A percentile compares a stretch with the other conserved stretches of the same genome.
Conservation (phyloP, 2,797 vertebrate genomes). For the Alauda arvensis region DNA sequence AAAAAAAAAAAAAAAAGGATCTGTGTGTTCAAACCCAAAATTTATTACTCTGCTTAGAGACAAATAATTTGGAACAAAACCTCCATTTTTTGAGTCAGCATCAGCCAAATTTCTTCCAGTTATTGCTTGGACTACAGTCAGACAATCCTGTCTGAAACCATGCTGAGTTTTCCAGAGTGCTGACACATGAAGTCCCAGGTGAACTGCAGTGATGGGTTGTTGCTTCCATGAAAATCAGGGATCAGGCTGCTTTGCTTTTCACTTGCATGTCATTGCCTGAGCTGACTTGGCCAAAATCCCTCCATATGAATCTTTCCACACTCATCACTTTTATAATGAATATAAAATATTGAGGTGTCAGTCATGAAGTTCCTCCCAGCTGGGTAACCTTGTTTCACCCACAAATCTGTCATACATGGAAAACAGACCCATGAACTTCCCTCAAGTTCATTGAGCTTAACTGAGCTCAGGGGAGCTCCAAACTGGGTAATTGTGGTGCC, state of each 20-base stretch:
- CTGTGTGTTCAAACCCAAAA: neutral
- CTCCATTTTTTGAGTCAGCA: neutral
- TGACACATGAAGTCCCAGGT: neutral
- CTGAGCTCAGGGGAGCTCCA: neutral
- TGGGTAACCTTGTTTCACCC: rapidly evolving
- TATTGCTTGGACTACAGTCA: neutral
- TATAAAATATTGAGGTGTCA: neutral
- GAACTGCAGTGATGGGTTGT: neutral
- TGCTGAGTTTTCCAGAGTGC: neutral
- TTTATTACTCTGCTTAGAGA: neutral
- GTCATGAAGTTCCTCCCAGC: rapidly evolving
- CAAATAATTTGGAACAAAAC: neutral
- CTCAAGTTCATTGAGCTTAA: neutral
- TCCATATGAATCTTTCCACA: neutral
- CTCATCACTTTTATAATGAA: too few species aligned
- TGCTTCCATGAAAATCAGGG: neutral
- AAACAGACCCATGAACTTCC: neutral
- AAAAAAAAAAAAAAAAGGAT: neutral
- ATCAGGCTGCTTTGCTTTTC: neutral
- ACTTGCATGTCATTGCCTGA: neutral
- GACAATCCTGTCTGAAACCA: neutral
- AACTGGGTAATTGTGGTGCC: rapidly evolving
- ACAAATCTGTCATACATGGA: rapidly evolving
- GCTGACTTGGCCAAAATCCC: neutral
- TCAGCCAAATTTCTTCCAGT: neutral